These are phyloP conservation scores for Sicus ferrugineus DNA, from an alignment of 2,888 invertebrate genomes.

Conservation along the genomic window DNA sequence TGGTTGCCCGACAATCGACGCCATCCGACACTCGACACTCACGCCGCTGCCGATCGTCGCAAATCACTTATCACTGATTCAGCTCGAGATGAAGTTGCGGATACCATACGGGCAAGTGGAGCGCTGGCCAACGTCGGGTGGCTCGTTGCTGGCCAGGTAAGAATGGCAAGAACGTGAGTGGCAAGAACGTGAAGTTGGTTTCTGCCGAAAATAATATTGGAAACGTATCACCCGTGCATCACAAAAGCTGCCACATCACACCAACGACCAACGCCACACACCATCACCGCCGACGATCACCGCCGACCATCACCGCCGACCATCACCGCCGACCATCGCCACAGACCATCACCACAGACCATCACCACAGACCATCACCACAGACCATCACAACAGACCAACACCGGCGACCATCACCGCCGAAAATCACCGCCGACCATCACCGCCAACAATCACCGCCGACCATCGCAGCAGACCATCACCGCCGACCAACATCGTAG, in stretches of 20 bases:
- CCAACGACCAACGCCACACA: not conserved
- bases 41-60: not conserved
- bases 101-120: slow-evolving; percentile 9
- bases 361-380: not conserved
- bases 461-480: too few relatives aligned
- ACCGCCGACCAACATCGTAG: too few relatives aligned
- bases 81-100: slow-evolving; percentile 36
- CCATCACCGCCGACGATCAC: not conserved
- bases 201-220: slow-evolving; percentile 22
- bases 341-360: not conserved
- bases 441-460: not conserved
- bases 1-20: not conserved
- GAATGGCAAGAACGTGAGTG: not conserved
- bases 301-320: not conserved
- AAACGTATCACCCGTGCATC: too few relatives aligned
- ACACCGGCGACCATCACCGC: not conserved
- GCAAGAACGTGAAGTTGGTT: not conserved
- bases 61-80: slow-evolving; percentile 35
- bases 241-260: too few relatives aligned
- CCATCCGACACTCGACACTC: not conserved
- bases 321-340: not conserved
- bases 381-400: not conserved
- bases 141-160: not conserved
- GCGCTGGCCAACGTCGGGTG: not conserved
- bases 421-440: not conserved